Percentiles rank a stretch among this genome's conserved stretches.
Evolutionary conservation across 2,888 invertebrate genomes (phyloP).

Genomic region (Spisula subtruncata): DNA sequence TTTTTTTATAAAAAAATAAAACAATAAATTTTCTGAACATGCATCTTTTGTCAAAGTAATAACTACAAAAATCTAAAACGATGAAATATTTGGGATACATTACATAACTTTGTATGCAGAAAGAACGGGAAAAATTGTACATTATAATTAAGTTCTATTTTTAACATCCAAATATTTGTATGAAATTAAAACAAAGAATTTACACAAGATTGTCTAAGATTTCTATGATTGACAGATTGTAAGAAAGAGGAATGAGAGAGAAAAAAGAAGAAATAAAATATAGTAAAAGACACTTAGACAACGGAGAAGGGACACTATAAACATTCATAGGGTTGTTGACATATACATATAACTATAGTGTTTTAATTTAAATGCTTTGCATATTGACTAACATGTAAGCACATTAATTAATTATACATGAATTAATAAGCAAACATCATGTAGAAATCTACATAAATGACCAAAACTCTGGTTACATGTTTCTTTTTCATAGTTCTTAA

Average conservation of each 20-base stretch:
- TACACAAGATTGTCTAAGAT: too few relatives aligned
- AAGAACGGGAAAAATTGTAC: too few relatives aligned
- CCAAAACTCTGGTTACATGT: neutral
- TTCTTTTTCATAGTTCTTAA: neutral
- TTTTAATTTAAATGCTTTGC: neutral
- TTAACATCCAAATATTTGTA: too few relatives aligned
- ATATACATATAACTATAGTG: too few relatives aligned
- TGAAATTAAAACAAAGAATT: neutral
- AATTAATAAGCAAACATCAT: neutral
- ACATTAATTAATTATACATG: neutral
- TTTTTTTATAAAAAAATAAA: conserved; percentile 5
- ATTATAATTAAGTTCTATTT: too few relatives aligned
- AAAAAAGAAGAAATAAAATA: conserved; percentile 11
- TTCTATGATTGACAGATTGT: neutral
- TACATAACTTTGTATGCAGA: too few relatives aligned
- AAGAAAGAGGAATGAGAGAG: neutral
- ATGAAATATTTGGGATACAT: too few relatives aligned
- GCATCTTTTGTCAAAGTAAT: too few relatives aligned
- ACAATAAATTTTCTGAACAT: neutral
- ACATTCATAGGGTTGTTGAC: neutral
- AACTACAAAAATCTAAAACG: too few relatives aligned
- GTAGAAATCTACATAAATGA: neutral
- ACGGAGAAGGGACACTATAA: conserved; percentile 11
- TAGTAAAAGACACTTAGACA: neutral
- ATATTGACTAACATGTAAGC: conserved; percentile 7